Base-by-base conservation (phyloP, 2,888 invertebrate genomes). In the Phengaris arion region DNA sequence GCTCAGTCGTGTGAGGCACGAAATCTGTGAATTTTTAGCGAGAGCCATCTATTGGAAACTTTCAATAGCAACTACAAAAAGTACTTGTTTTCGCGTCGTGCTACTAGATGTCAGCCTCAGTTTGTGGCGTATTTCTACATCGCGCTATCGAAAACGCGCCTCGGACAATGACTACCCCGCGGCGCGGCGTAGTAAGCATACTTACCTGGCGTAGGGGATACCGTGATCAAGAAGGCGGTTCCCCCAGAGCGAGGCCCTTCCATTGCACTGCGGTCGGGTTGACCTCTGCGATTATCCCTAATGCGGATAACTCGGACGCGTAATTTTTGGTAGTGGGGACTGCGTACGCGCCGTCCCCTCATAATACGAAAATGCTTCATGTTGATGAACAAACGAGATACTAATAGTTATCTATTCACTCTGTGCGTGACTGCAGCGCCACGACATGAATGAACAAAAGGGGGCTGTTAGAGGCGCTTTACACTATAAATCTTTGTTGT, bases 221-320 rank as follows among this genome's bases (percentile, higher is more conserved):
- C 68, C 68, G 68, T 68, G 68, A 68, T 68, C 68, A 68, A 45
- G 0, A 68, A 68, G 68, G 68, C 68, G 68, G 68, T 68, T 68
- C 68, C 68, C 68, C 68, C 68, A 68, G 68, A 68, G 68, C 68
- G 68, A 68, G 68, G 68, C 68, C 68, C 68, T 68, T 68, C 68
- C 68, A 68, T 68, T 68, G 68, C 68, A 68, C 35, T 68, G 68
- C 68, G 68, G 68, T 68, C 68, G 68, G 68, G 68, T 68, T 68
- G 68, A 68, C 68, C 68, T 68, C 68, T 68, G 68, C 68, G 68
- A 68, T 68, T 68, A 35, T 68, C 68, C 68, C 68, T 68, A 68
- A 68, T 68, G 68, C 68, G 68, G 68, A 68, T 35, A 68, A 68
- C 68, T 68, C 68, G 68, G 68, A 45, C 68, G 68, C 68, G 68